These are phyloP conservation scores for Styela clava DNA, from an alignment of 23 tunicate genomes.

Conservation along the genomic window DNA sequence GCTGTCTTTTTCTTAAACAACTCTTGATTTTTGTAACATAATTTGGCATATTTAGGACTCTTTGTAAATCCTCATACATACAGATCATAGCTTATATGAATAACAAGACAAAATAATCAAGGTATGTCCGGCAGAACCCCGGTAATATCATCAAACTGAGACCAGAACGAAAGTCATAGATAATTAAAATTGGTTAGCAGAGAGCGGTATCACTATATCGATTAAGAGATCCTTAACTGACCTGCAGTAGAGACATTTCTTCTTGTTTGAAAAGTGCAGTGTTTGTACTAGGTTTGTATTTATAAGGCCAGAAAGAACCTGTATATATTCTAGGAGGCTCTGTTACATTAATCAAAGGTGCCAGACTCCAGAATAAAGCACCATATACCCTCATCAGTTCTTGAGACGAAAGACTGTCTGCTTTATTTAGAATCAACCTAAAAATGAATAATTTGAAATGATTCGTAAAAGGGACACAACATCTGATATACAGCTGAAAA, in stretches of 20 bases:
- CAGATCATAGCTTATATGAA: too few species aligned
- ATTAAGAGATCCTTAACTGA: not conserved
- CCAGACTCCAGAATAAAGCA: conserved; percentile 61
- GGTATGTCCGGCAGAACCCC: too few species aligned
- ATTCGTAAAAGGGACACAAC: not conserved
- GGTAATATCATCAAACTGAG: too few species aligned
- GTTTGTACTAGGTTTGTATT: conserved; percentile 59
- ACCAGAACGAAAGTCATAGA: too few species aligned
- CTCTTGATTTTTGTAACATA: too few species aligned
- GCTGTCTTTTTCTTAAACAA: too few species aligned
- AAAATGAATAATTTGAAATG: not conserved
- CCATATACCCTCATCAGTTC: conserved; percentile 72
- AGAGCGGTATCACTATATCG: too few species aligned
- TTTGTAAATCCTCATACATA: too few species aligned
- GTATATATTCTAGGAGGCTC: conserved; percentile 60
- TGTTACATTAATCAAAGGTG: conserved; percentile 69
- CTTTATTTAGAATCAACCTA: conserved; percentile 60
- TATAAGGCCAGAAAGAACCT: conserved; percentile 64
- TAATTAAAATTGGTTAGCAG: too few species aligned
- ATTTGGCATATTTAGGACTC: too few species aligned
- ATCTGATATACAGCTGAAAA: not conserved
- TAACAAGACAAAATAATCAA: too few species aligned
- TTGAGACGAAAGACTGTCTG: conserved; percentile 58
- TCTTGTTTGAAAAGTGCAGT: conserved; percentile 49
- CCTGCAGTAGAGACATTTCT: conserved; percentile 45